Base-by-base conservation (phyloP, 2,888 invertebrate species). In the Myathropa florea region DNA sequence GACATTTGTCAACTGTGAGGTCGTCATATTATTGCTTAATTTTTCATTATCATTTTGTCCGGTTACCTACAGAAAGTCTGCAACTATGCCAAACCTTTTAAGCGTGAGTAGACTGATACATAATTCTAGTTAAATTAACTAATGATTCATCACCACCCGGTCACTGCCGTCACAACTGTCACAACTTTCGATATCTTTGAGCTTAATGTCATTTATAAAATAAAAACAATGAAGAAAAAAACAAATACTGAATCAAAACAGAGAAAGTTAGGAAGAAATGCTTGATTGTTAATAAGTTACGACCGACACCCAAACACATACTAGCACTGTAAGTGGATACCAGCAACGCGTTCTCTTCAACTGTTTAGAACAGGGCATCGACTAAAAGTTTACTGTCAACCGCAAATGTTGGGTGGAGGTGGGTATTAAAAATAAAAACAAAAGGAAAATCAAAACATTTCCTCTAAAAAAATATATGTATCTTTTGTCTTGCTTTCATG, bases 371-470 rank as follows among this genome's bases (percentile, higher is more conserved):
- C 18, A 18, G 36, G 68, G 59, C 23, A 75, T 12, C 30, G 24
- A 78, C 39, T 68, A 33, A 57, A 72, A 53, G 61, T 23, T 59
- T 55, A 78, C 55, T 76, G 9, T 70, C 18, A 85, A 55, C 73
- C 59, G 39, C 77, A 73, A 73, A 68, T 33, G 26, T 59, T 30
- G 53, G 30, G 39, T 60, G 28, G 77, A 77, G 83, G 85, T 68
- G 77, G 82, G 77, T 73, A 24, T 63, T 77, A 75, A 63, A 55
- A 75, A 73, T 78, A 72, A 72, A 79, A 79, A 68, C 23, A 68
- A 68, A 61, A 76, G 21, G 23, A 2, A 63, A 73, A 81, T 71
- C 84, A 81, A 73, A 84, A 85, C 72, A 82, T 60, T 82, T 77
- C 72, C 68, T 82, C 65, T 67, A 68, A 73, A 73, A 71, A 76